Evolutionary conservation across 2,797 vertebrate species (phyloP), one percentile per base, ranked within the genome.

Genomic region (Coregonus ussuriensis): DNA sequence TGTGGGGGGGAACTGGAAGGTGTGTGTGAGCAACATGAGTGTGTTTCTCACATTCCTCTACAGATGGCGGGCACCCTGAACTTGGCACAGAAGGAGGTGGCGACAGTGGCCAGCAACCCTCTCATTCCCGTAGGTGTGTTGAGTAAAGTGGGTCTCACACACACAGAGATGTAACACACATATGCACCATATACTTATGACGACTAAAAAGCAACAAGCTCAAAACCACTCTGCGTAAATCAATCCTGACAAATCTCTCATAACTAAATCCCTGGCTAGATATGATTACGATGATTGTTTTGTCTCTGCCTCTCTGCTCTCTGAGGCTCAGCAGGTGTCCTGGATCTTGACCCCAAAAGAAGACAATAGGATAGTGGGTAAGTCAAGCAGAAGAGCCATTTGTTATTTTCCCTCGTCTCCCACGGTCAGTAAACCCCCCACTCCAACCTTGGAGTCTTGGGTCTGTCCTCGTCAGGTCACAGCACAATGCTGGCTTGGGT

Each of bases 271-370:
- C 53, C 56, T 65, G 62, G 52, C 52, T 70, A 6, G 25, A 53
- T 56, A 31, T 52, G 41, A 21, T 59, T 62, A 68, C 31, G 13
- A 75, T 73, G 35, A 59, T 37, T n/a, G 51, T 66, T 67, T 66
- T 66, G 13, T 14, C 54, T 18, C 54, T 56, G 14, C 54, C 53
- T 54, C 63, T 52, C 9, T 62, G n/a, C 18, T 15, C 14, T 63
- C 31, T 41, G 31, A 51, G 77, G 72, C 82, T n/a, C 77, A 87
- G 81, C 79, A 76, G 85, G 77, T 81, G 81, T 74, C 84, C 80
- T 41, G 71, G 56, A 71, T 74, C 77, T 47, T 88, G 83, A 87
- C 81, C 83, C 77, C 74, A 59, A 84, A 73, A 74, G 71, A 37
- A 47, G 18, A 74, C 72, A 74, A 74, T 74, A 47, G 72, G 72